phyloP scores from a whole-genome alignment of 2,888 invertebrate genomes.

The Eilema depressum region DNA sequence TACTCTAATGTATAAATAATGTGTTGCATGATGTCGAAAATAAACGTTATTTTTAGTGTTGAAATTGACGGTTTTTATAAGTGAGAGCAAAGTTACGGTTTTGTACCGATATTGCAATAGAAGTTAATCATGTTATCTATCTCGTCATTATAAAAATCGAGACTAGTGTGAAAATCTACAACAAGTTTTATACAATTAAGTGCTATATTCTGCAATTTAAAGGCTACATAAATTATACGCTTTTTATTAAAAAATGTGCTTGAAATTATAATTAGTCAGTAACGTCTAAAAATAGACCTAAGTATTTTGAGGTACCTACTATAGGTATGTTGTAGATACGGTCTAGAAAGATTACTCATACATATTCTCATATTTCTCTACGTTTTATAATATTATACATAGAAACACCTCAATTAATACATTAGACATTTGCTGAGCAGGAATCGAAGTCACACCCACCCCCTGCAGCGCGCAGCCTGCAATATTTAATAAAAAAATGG shows the following conservation, averaged over 20 bases:
- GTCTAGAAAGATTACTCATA: no score
- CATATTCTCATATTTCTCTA: no score
- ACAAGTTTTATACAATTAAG: background rate
- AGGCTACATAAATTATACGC: background rate
- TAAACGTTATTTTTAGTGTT: background rate
- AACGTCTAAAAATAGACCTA: background rate
- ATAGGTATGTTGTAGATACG: background rate
- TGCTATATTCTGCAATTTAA: background rate
- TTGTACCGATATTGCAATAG: background rate
- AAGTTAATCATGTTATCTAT: no score
- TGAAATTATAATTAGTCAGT: background rate
- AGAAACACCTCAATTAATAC: background rate
- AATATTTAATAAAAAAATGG: background rate
- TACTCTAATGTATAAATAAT: constrained; percentile 7
- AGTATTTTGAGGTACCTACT: background rate
- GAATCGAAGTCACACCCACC: background rate
- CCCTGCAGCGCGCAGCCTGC: background rate
- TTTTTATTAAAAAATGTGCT: background rate
- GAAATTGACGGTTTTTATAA: background rate
- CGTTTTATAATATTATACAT: no score
- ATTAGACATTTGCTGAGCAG: background rate
- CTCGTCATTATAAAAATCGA: background rate
- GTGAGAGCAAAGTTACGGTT: background rate
- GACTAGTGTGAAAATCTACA: background rate
- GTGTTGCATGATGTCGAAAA: background rate